Conservation (phyloP, 1,140 invertebrate species). For the Dinoponera quadriceps region DNA sequence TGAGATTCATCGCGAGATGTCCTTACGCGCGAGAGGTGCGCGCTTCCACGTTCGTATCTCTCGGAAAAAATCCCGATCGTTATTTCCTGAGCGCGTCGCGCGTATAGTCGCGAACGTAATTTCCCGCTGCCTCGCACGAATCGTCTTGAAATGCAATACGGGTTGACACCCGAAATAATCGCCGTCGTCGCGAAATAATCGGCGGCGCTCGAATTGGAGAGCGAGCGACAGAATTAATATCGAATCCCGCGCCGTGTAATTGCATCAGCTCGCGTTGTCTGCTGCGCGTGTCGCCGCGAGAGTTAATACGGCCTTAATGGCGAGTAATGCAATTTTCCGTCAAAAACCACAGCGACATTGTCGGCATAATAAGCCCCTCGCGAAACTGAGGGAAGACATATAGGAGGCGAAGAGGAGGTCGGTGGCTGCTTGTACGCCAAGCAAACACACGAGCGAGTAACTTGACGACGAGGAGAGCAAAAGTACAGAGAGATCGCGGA, state of each 20-base stretch:
- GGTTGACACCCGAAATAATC: slow-evolving; percentile 34
- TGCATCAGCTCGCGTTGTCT: slow-evolving; percentile 57
- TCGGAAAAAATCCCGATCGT: neutral
- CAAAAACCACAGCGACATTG: slow-evolving; percentile 62
- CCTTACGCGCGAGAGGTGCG: too few relatives aligned
- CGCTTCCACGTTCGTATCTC: too few relatives aligned
- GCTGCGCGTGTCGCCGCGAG: slow-evolving; percentile 26
- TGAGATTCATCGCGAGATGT: too few relatives aligned
- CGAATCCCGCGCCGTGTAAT: slow-evolving; percentile 48
- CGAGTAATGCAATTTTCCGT: slow-evolving; percentile 67
- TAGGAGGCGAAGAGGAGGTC: slow-evolving; percentile 7
- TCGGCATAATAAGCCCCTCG: slow-evolving; percentile 49
- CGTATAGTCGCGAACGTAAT: slow-evolving; percentile 7
- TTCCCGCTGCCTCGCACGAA: neutral
- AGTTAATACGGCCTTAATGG: slow-evolving; percentile 72
- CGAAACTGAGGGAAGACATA: slow-evolving; percentile 36
- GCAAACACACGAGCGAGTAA: slow-evolving; percentile 32
- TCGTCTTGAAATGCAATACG: neutral
- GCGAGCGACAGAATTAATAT: slow-evolving; percentile 46
- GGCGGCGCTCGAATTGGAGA: slow-evolving; percentile 36
- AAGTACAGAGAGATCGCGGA: neutral
- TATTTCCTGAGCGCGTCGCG: neutral
- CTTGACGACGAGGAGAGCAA: neutral
- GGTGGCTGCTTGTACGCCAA: slow-evolving; percentile 17
- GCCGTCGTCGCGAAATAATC: slow-evolving; percentile 27